Percentiles rank a stretch among this genome's conserved stretches.
phyloP scores from a whole-genome alignment of 2,113 vertebrate genomes.

The Sceloporus undulatus region DNA sequence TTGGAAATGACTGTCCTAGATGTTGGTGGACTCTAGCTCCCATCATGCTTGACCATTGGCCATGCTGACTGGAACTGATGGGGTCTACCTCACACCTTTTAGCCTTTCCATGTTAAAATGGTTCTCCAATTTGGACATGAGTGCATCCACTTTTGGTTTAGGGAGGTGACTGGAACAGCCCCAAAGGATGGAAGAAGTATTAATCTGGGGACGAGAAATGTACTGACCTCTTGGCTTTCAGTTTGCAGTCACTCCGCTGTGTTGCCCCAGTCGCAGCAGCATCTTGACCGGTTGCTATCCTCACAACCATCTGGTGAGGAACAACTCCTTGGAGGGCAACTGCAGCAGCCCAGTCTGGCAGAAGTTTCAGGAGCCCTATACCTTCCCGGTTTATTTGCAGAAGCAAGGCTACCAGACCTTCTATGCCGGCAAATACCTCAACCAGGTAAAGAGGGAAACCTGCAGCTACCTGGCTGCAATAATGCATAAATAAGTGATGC shows the following conservation, averaged over 20 bases:
- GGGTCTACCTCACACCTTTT: neutral
- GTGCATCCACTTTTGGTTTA: no score
- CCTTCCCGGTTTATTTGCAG: conserved; percentile 81
- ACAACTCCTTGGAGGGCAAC: conserved; percentile 88
- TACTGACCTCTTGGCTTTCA: conserved; percentile 31
- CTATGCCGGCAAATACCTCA: conserved; percentile 88
- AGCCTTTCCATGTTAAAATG: neutral
- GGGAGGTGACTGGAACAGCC: neutral
- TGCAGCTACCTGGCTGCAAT: neutral
- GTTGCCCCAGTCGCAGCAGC: conserved; percentile 87
- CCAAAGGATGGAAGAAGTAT: no score
- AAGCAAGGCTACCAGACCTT: conserved; percentile 83
- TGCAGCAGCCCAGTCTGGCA: conserved; percentile 89
- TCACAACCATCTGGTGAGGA: conserved; percentile 87
- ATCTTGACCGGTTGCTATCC: conserved; percentile 87
- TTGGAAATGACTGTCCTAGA: no score
- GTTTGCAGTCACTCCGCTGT: conserved; percentile 86
- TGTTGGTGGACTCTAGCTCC: neutral
- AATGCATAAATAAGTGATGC: neutral
- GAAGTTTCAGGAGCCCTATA: conserved; percentile 81
- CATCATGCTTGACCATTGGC: neutral
- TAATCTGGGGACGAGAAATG: neutral
- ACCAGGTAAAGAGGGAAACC: conserved; percentile 75
- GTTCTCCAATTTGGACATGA: neutral
- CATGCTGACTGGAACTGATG: neutral